These are phyloP conservation scores for Dufourea novaeangliae DNA, from an alignment of 1,140 invertebrate genomes.

Conservation along the genomic window DNA sequence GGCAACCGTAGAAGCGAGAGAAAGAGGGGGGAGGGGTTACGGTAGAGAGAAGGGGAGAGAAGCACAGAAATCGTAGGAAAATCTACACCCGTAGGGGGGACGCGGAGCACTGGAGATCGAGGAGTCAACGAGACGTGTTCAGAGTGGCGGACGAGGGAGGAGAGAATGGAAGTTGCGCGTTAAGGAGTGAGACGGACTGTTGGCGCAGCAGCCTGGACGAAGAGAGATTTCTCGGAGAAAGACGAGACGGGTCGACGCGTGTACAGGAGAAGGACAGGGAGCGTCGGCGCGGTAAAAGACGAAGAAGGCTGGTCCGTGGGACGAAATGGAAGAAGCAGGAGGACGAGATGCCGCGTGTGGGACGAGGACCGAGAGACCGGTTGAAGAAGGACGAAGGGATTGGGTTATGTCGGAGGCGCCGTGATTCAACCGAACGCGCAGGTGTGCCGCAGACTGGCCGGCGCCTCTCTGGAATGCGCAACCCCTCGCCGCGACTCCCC, in stretches of 20 bases:
- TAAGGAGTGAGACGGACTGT: neutral
- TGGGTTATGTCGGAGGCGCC: conserved; percentile 78
- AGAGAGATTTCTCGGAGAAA: conserved; percentile 28
- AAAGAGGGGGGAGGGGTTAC: conserved; percentile 23
- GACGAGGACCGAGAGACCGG: conserved; percentile 30
- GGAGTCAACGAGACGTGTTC: conserved; percentile 39
- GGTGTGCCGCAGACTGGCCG: conserved; percentile 81
- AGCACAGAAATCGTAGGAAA: conserved; percentile 46
- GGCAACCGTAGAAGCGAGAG: neutral
- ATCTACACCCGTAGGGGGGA: conserved; percentile 6
- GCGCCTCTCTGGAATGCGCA: conserved; percentile 80
- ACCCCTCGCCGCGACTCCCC: conserved; percentile 55
- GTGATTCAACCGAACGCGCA: conserved; percentile 80
- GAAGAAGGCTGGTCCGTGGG: conserved; percentile 42
- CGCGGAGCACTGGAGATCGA: conserved; percentile 1
- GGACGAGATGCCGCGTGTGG: conserved; percentile 8
- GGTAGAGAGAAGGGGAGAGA: conserved; percentile 4
- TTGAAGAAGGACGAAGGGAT: conserved; percentile 63
- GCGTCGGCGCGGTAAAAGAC: conserved; percentile 10
- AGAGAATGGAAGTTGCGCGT: neutral
- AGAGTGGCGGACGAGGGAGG: neutral
- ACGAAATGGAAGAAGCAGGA: conserved; percentile 35
- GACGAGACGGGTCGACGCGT: neutral
- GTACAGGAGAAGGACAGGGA: conserved; percentile 13
- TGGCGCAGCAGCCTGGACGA: conserved; percentile 16